Percentiles rank a stretch among this genome's conserved stretches.
Evolutionary conservation across 2,797 vertebrate genomes (phyloP).

Genomic region (Brachymystax lenok): DNA sequence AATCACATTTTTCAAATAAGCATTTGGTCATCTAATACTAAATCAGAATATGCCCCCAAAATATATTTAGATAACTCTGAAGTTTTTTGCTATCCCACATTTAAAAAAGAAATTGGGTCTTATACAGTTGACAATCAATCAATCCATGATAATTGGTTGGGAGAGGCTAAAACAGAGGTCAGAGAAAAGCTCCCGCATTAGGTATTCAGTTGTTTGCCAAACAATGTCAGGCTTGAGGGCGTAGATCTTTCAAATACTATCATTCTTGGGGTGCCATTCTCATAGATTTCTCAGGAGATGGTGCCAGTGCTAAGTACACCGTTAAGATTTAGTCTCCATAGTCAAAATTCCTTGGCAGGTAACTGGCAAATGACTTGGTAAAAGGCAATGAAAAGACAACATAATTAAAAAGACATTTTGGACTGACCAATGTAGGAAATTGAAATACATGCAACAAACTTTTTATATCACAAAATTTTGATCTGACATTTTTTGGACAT

Average conservation of each 20-base stretch:
- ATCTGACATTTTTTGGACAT: no score
- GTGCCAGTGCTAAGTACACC: background rate
- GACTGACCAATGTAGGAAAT: no score
- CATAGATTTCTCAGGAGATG: background rate
- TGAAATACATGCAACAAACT: no score
- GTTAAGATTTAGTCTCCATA: background rate
- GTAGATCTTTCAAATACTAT: background rate
- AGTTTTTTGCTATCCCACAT: background rate
- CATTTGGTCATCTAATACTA: background rate
- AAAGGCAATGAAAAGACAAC: no score
- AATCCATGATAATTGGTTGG: background rate
- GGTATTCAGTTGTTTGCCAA: constrained; percentile 8
- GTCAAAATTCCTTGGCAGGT: no score
- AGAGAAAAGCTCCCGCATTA: background rate
- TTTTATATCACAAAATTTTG: no score
- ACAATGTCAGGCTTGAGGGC: constrained; percentile 6
- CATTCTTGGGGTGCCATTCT: constrained; percentile 2
- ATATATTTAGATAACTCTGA: background rate
- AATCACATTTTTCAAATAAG: background rate
- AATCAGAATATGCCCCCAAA: no score
- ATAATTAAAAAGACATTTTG: no score
- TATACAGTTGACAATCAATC: background rate
- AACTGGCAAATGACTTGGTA: no score
- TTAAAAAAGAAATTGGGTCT: background rate
- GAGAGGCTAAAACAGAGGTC: background rate